Conservation (phyloP, 2,113 vertebrate genomes). For the Pogona vitticeps region DNA sequence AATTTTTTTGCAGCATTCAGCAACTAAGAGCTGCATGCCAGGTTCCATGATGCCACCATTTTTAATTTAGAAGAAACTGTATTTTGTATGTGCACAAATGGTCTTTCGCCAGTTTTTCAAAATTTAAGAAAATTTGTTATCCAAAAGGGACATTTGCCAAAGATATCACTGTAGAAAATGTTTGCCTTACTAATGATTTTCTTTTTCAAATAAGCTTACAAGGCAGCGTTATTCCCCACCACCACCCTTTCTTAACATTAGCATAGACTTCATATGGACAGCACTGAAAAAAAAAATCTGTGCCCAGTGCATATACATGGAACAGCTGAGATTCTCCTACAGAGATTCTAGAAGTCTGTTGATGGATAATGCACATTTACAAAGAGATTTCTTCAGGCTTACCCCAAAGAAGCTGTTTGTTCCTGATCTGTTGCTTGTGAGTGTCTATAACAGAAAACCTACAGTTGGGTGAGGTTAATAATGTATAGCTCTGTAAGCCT, state of each 20-base stretch:
- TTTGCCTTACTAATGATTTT: background rate
- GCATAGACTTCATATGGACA: background rate
- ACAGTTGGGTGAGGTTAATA: background rate
- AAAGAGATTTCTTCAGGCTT: accelerated
- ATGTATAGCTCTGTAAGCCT: constrained; percentile 4
- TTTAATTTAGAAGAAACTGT: background rate
- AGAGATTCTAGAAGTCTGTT: constrained; percentile 1
- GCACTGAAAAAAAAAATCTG: accelerated
- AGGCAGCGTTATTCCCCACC: accelerated
- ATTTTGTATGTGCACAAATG: background rate
- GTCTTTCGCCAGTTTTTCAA: background rate
- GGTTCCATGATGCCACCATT: background rate
- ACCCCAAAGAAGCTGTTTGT: background rate
- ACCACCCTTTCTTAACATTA: background rate
- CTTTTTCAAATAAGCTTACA: accelerated
- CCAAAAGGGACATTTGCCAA: background rate
- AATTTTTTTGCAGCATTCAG: background rate
- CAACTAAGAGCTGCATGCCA: background rate
- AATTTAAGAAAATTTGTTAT: background rate
- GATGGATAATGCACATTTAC: background rate
- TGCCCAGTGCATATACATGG: background rate
- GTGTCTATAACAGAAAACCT: background rate
- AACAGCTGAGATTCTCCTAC: background rate
- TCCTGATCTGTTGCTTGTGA: background rate
- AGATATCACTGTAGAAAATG: too few relatives aligned